phyloP scores from a whole-genome alignment of 2,888 invertebrate species.

The Lymantria monacha region DNA sequence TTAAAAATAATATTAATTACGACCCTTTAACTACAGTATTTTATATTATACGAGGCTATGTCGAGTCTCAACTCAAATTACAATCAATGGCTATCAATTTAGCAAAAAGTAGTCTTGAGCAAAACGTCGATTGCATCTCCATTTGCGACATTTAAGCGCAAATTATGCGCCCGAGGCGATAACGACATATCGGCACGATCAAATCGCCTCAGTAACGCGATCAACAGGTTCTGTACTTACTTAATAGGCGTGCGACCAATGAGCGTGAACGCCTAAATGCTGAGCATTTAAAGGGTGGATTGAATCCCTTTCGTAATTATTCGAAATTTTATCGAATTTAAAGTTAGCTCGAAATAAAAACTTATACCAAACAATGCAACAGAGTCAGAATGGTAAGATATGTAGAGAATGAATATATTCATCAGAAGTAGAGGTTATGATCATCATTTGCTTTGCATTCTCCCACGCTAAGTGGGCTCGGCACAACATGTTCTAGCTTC shows the following conservation, averaged over 20 bases:
- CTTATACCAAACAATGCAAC: too few relatives aligned
- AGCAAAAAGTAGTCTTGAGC: background rate
- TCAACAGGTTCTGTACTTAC: conserved; percentile 38
- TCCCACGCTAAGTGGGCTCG: too few relatives aligned
- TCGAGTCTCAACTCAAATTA: conserved; percentile 26
- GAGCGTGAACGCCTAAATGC: conserved; percentile 18
- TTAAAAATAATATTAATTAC: too few relatives aligned
- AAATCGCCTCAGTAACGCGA: conserved; percentile 48
- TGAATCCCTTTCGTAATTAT: background rate
- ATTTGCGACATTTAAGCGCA: conserved; percentile 52
- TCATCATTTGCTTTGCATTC: too few relatives aligned
- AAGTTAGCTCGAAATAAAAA: too few relatives aligned
- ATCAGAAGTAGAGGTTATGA: too few relatives aligned
- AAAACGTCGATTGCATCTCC: conserved; percentile 20
- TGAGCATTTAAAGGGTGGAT: background rate
- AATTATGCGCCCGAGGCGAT: conserved; percentile 54
- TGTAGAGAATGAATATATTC: too few relatives aligned
- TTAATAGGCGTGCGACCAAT: conserved; percentile 27
- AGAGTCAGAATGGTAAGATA: too few relatives aligned
- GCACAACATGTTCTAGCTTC: too few relatives aligned
- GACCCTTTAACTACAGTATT: too few relatives aligned
- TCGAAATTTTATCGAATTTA: background rate
- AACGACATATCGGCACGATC: conserved; percentile 54
- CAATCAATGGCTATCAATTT: conserved; percentile 16
- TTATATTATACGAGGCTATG: too few relatives aligned